A percentile compares a stretch with the other conserved stretches of the same genome.
phyloP scores from a whole-genome alignment of 1,140 invertebrate species.

The Drosophila repleta region DNA sequence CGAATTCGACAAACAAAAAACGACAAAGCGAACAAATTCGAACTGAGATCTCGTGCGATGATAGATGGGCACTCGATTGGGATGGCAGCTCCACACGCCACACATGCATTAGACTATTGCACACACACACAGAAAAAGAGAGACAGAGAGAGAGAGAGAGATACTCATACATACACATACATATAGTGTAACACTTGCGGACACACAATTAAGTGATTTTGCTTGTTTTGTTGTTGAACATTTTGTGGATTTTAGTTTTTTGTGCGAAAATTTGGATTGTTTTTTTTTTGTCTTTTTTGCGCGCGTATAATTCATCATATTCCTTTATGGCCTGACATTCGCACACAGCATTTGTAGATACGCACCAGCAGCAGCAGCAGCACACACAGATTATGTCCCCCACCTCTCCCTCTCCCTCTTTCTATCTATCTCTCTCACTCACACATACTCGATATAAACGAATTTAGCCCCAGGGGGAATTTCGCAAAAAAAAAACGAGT shows the following conservation, averaged over 20 bases:
- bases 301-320: constrained; percentile 76
- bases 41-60: constrained; percentile 34
- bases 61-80: constrained; percentile 37
- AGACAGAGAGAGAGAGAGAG: constrained; percentile 14
- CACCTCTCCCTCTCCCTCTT: neutral
- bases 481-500: constrained; percentile 56
- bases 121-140: constrained; percentile 11
- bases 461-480: constrained; percentile 76
- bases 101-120: constrained; percentile 62
- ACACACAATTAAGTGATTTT: constrained; percentile 70
- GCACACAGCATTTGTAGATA: constrained; percentile 66
- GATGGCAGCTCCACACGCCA: constrained; percentile 52
- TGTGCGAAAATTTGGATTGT: constrained; percentile 34
- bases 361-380: constrained; percentile 49
- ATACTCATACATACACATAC: constrained; percentile 25
- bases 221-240: constrained; percentile 66
- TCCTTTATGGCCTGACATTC: constrained; percentile 72
- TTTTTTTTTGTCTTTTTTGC: constrained; percentile 32
- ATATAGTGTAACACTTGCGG: constrained; percentile 35
- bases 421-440: neutral
- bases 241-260: constrained; percentile 51
- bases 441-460: constrained; percentile 61
- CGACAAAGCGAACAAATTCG: constrained; percentile 11
- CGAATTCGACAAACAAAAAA: constrained; percentile 47
- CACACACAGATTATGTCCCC: constrained; percentile 33